Base-by-base conservation (phyloP, 2,888 invertebrate genomes). In the Thera obeliscata region DNA sequence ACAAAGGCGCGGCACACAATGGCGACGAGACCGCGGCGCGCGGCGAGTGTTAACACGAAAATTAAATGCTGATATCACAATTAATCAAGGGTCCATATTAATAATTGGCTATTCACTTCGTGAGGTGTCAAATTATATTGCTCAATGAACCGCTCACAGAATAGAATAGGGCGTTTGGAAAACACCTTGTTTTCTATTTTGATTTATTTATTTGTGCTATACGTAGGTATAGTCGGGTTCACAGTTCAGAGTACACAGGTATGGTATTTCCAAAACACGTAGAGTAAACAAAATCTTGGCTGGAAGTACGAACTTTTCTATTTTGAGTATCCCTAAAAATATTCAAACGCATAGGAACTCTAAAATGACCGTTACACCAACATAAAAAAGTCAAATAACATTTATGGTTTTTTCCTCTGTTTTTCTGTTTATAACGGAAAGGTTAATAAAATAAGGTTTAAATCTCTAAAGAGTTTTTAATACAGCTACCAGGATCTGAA, bases 61-160 rank as follows among this genome's bases (percentile, higher is more conserved):
- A 93, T 93, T 93, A 93, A 93, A 93, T 93, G 93, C 92, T 93
- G 93, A 93, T 93, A 93, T 93, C 92, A 93, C 91, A 93, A 93
- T 93, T 93, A 93, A 93, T 93, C 93, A 93, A 92, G 90, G 87
- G 87, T 83, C 90, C 88, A 92, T 92, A 92, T 92, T 92, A 91
- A 91, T 93, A 92, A 93, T 93, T 93, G 93, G 89, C 92, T 92
- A 93, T 93, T 93, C 93, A 93, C 85, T 85, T 85, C 84, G 89
- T 87, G 90, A 92, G 93, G 92, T 93, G 93, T 93, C 93, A 92
- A 93, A 92, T 91, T 93, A 93, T 92, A 93, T 92, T 88, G 90
- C 91, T 92, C 92, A 90, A 93, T 93, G 93, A 92, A 89, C 89
- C 87, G 88, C 82, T 82, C 82, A 84, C 86, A 84, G 89, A 88